Evolutionary conservation across 2,888 invertebrate genomes (phyloP).

Genomic region (Parnassius orleans): DNA sequence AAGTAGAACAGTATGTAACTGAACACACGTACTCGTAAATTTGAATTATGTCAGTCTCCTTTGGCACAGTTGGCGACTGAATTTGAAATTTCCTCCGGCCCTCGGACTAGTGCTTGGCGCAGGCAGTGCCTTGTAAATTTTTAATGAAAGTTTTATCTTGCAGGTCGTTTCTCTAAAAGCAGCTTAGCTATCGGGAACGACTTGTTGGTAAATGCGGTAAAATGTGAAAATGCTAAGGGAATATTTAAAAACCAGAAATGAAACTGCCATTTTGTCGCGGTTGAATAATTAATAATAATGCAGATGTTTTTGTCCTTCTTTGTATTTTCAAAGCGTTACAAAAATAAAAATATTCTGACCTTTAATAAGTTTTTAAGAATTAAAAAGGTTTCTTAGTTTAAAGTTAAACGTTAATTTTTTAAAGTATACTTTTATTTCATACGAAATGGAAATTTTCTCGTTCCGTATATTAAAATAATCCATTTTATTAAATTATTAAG

Average conservation of each 20-base stretch:
- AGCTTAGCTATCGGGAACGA: slow-evolving; percentile 29
- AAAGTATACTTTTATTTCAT: too few relatives aligned
- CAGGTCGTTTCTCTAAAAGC: slow-evolving; percentile 26
- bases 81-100: slow-evolving; percentile 30
- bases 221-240: slow-evolving; percentile 25
- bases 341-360: too few relatives aligned
- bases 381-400: too few relatives aligned
- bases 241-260: slow-evolving; percentile 20
- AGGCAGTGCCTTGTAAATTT: slow-evolving; percentile 31
- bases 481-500: too few relatives aligned
- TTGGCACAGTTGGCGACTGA: slow-evolving; percentile 32
- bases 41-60: slow-evolving; percentile 30
- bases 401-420: too few relatives aligned
- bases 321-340: not conserved
- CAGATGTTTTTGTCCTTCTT: slow-evolving; percentile 2
- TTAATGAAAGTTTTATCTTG: slow-evolving; percentile 34
- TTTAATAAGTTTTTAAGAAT: too few relatives aligned
- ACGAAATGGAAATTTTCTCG: too few relatives aligned
- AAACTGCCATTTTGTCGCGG: slow-evolving; percentile 15
- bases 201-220: slow-evolving; percentile 25
- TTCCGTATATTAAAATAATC: too few relatives aligned
- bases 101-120: slow-evolving; percentile 22
- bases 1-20: slow-evolving; percentile 21
- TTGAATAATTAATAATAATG: slow-evolving; percentile 17
- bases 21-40: slow-evolving; percentile 30